Evolutionary conservation across 2,113 vertebrate genomes (phyloP).

Genomic region (Erpornis zantholeuca): DNA sequence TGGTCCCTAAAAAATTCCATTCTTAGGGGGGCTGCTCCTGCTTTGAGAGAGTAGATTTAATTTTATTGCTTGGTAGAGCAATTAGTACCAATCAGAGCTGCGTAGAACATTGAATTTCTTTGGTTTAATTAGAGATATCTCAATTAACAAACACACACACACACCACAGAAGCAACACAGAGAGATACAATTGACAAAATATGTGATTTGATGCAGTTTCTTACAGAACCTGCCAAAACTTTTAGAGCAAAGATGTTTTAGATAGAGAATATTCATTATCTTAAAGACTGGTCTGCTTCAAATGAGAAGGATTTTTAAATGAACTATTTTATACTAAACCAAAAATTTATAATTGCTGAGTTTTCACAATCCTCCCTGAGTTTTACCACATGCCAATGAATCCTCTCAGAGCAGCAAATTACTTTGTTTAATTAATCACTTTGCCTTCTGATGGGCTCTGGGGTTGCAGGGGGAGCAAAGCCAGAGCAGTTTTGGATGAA

Average conservation of each 20-base stretch:
- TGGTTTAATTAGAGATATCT: not conserved
- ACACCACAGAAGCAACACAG: not conserved
- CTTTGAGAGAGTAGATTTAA: not conserved
- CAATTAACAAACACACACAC: not conserved
- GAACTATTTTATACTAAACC: not conserved
- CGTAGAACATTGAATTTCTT: not conserved
- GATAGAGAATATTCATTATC: not conserved
- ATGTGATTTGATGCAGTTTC: not conserved
- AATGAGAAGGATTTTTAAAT: not conserved
- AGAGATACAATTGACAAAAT: not conserved
- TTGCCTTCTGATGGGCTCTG: not conserved
- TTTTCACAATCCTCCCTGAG: not conserved
- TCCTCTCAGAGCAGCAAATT: not conserved
- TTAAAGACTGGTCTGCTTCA: not conserved
- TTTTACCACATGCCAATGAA: not conserved
- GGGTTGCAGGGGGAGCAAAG: not conserved
- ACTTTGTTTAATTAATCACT: not conserved
- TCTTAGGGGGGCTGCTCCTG: not conserved
- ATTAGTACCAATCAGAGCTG: not conserved
- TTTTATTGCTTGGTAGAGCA: not conserved
- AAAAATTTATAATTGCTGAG: fast-evolving
- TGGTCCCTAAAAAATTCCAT: not conserved
- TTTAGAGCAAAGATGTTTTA: not conserved
- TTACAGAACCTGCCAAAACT: not conserved
- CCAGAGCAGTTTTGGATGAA: not conserved